These are phyloP conservation scores for Apogon hyalosoma DNA, from an alignment of 2,797 vertebrate genomes.

Conservation along the genomic window DNA sequence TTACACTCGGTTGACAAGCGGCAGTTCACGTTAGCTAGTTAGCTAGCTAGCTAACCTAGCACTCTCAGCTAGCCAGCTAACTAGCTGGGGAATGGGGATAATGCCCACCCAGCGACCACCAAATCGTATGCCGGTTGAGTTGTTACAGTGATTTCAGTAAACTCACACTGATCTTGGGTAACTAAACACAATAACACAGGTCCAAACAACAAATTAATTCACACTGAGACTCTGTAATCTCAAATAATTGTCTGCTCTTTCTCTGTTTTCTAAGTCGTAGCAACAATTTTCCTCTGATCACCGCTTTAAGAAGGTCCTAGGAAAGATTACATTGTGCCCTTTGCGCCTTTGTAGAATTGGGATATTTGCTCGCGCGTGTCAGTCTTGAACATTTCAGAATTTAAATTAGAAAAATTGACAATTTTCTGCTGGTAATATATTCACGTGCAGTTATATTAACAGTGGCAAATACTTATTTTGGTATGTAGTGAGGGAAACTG, in stretches of 20 bases:
- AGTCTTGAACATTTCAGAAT: neutral
- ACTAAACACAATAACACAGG: constrained; percentile 60
- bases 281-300: constrained; percentile 84
- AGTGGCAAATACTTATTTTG: neutral
- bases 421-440: neutral
- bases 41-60: constrained; percentile 74
- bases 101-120: constrained; percentile 73
- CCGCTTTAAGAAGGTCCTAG: constrained; percentile 87
- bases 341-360: constrained; percentile 77
- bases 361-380: neutral
- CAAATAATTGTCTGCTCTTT: constrained; percentile 63
- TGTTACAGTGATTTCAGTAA: constrained; percentile 50
- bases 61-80: constrained; percentile 71
- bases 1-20: constrained; percentile 33
- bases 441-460: neutral
- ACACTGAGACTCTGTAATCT: constrained; percentile 53
- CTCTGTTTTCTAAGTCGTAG: constrained; percentile 85
- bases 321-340: constrained; percentile 80
- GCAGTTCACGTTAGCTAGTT: constrained; percentile 59
- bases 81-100: constrained; percentile 76
- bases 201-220: constrained; percentile 55
- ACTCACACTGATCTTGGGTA: constrained; percentile 38
- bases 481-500: neutral
- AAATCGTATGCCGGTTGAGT: constrained; percentile 63
- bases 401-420: neutral